These are phyloP conservation scores for Pyrochroa serraticornis DNA, from an alignment of 2,888 invertebrate genomes.

Conservation along the genomic window DNA sequence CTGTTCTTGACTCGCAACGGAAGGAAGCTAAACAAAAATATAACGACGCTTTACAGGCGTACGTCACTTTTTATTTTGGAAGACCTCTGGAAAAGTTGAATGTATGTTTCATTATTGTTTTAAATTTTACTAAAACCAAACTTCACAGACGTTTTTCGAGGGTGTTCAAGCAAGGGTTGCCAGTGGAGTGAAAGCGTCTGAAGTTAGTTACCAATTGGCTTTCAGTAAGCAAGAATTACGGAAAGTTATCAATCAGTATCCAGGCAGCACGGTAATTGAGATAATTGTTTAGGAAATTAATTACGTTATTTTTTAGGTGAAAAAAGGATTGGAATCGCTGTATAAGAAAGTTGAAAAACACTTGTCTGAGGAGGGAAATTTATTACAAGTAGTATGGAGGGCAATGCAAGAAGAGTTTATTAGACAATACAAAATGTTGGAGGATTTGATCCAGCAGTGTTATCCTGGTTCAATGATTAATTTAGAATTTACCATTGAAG, in stretches of 20 bases:
- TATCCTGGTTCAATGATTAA: constrained; percentile 95
- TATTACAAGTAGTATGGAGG: constrained; percentile 97
- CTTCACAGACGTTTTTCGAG: constrained; percentile 83
- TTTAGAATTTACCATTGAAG: constrained; percentile 93
- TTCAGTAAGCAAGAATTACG: constrained; percentile 96
- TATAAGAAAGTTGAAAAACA: constrained; percentile 98
- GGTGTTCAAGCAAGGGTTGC: constrained; percentile 93
- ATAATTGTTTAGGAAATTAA: neutral
- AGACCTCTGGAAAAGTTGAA: constrained; percentile 89
- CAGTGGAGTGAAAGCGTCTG: constrained; percentile 93
- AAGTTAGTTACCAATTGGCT: constrained; percentile 97
- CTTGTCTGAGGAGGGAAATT: constrained; percentile 90
- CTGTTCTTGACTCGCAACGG: constrained; percentile 83
- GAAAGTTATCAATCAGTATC: constrained; percentile 93
- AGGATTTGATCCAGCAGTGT: constrained; percentile 91
- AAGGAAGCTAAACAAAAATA: constrained; percentile 92
- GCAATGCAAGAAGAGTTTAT: constrained; percentile 99
- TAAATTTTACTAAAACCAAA: neutral
- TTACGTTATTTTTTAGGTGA: constrained; percentile 67
- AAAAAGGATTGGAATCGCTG: constrained; percentile 88
- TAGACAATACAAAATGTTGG: constrained; percentile 91
- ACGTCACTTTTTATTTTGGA: constrained; percentile 95
- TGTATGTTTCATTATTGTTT: constrained; percentile 56
- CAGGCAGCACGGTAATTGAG: constrained; percentile 65
- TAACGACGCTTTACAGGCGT: constrained; percentile 85